A percentile compares a stretch with the other conserved stretches of the same genome.
Conservation (phyloP, 2,888 invertebrate species). For the Napeogenes sylphis region DNA sequence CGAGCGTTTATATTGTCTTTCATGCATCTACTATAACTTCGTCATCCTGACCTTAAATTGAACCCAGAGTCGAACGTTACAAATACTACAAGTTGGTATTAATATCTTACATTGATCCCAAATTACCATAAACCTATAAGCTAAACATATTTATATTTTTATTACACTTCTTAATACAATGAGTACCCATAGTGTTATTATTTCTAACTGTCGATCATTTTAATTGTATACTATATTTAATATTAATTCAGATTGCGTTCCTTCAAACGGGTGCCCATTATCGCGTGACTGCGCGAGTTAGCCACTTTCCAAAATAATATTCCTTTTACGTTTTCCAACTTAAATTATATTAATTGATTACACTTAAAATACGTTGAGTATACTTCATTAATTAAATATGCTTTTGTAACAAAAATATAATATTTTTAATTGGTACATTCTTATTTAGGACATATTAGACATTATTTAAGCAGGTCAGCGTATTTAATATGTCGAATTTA, state of each 20-base stretch:
- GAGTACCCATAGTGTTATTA: too few relatives aligned
- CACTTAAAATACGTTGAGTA: too few relatives aligned
- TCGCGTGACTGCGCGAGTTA: conserved; percentile 52
- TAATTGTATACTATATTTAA: conserved; percentile 14
- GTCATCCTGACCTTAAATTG: not conserved
- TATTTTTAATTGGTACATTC: too few relatives aligned
- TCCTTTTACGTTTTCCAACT: conserved; percentile 33
- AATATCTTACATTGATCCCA: not conserved
- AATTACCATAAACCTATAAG: not conserved
- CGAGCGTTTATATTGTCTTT: not conserved
- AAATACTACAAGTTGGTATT: not conserved
- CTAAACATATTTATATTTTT: too few relatives aligned
- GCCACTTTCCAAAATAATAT: conserved; percentile 60
- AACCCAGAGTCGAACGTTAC: not conserved
- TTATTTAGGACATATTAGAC: too few relatives aligned
- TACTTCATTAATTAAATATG: too few relatives aligned
- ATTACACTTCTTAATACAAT: too few relatives aligned
- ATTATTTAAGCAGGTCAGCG: too few relatives aligned
- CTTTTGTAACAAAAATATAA: too few relatives aligned
- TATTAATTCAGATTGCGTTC: conserved; percentile 40
- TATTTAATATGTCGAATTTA: too few relatives aligned
- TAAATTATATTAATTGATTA: not conserved
- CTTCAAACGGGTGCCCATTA: conserved; percentile 40
- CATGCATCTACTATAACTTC: not conserved
- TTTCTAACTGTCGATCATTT: not conserved